A percentile compares a stretch with the other conserved stretches of the same genome.
These are phyloP conservation scores for Microtus montanus DNA, from an alignment of 2,113 vertebrate species.

Conservation along the genomic window DNA sequence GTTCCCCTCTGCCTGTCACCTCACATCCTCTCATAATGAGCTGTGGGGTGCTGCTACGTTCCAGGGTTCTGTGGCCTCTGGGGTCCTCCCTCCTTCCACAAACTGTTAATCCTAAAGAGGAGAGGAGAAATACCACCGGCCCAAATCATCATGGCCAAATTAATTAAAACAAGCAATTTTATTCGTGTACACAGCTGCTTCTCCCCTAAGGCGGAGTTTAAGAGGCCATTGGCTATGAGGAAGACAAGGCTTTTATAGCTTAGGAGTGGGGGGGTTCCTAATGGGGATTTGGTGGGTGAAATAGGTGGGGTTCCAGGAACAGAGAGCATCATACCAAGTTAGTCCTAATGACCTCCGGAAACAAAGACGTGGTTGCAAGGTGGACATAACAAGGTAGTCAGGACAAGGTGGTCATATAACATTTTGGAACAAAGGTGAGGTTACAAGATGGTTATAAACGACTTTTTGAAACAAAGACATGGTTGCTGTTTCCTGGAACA, in stretches of 20 bases:
- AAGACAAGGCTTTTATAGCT: neutral
- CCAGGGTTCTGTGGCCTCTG: neutral
- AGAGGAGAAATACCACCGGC: neutral
- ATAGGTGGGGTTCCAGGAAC: neutral
- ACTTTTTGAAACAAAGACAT: neutral
- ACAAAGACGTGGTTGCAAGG: neutral
- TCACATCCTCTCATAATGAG: no score
- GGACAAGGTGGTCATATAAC: neutral
- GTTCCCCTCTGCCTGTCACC: neutral
- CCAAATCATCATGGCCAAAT: neutral
- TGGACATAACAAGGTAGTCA: neutral
- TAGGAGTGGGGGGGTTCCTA: neutral
- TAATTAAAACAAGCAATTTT: neutral
- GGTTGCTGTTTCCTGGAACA: neutral
- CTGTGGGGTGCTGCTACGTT: rapidly evolving
- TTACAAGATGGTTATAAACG: neutral
- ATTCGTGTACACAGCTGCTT: no score
- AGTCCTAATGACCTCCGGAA: neutral
- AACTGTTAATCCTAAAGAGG: neutral
- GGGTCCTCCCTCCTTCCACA: neutral
- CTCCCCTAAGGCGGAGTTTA: neutral
- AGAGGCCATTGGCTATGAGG: neutral
- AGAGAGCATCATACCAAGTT: neutral
- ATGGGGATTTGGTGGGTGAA: neutral
- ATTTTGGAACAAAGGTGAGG: neutral